These are phyloP conservation scores for Hycleus cichorii DNA, from an alignment of 1,140 invertebrate genomes.

Conservation along the genomic window DNA sequence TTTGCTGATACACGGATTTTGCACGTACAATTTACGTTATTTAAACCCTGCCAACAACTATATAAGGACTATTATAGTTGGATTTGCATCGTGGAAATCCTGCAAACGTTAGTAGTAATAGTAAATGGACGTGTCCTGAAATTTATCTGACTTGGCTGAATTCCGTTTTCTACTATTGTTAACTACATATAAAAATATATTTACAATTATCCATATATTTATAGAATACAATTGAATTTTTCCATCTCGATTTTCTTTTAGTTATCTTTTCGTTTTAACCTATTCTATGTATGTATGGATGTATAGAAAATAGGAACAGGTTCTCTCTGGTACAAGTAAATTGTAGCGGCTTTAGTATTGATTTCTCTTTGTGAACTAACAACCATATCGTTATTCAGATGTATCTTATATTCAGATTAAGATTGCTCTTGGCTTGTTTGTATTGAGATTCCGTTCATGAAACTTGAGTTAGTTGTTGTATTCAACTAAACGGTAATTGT, in stretches of 20 bases:
- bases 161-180: neutral
- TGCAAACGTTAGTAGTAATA: no score
- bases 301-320: neutral
- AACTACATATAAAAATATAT: no score
- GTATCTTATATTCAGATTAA: slow-evolving; percentile 14
- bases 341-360: slow-evolving; percentile 7
- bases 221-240: no score
- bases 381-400: slow-evolving; percentile 7
- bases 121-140: neutral
- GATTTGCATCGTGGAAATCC: no score
- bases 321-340: slow-evolving; percentile 1
- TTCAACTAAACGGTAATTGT: slow-evolving; percentile 1
- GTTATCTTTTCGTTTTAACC: no score
- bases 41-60: no score
- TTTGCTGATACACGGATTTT: no score
- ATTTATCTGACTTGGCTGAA: neutral
- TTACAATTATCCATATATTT: no score
- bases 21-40: no score
- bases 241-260: no score
- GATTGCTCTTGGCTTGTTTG: slow-evolving; percentile 8
- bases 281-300: no score
- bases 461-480: neutral
- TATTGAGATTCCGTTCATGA: neutral
- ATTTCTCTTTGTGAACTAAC: slow-evolving; percentile 13
- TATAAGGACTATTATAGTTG: no score